phyloP scores from a whole-genome alignment of 35 echinoderm and acorn worm species.

The Ophioderma brevispina region DNA sequence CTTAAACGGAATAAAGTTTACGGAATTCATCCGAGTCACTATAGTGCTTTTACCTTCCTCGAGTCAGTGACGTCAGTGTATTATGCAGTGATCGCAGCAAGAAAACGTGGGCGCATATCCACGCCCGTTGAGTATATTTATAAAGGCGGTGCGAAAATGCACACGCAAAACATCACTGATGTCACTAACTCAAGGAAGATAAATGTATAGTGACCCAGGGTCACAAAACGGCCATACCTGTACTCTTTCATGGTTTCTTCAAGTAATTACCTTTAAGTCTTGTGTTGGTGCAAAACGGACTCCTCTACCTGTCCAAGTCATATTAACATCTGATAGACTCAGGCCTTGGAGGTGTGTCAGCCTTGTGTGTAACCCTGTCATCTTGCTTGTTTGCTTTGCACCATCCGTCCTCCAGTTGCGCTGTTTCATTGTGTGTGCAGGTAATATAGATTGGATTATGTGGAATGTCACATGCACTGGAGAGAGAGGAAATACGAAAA shows the following conservation, averaged over 20 bases:
- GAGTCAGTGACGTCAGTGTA: too few species aligned
- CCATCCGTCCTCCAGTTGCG: background rate
- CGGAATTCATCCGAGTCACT: too few species aligned
- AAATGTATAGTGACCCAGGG: too few species aligned
- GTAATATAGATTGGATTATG: conserved; percentile 65
- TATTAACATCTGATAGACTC: conserved; percentile 27
- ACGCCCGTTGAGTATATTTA: too few species aligned
- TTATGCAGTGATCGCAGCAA: too few species aligned
- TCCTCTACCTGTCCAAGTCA: conserved; percentile 35
- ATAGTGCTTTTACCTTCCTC: too few species aligned
- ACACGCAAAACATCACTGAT: too few species aligned
- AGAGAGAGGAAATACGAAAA: background rate
- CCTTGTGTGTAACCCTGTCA: conserved; percentile 5
- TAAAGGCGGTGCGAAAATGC: too few species aligned
- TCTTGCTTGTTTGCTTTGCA: background rate
- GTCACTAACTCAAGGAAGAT: too few species aligned
- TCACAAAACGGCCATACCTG: too few species aligned
- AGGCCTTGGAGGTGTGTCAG: conserved; percentile 43
- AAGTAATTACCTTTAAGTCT: conserved; percentile 37
- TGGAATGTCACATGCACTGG: conserved; percentile 55
- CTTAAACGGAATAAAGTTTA: too few species aligned
- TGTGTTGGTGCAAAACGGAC: conserved; percentile 48
- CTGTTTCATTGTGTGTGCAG: conserved; percentile 9
- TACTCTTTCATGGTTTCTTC: background rate
- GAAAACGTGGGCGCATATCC: too few species aligned